Percentiles rank a stretch among this genome's conserved stretches.
These are phyloP conservation scores for Ceratoteleas bidentatus DNA, from an alignment of 1,140 invertebrate genomes.

Conservation along the genomic window DNA sequence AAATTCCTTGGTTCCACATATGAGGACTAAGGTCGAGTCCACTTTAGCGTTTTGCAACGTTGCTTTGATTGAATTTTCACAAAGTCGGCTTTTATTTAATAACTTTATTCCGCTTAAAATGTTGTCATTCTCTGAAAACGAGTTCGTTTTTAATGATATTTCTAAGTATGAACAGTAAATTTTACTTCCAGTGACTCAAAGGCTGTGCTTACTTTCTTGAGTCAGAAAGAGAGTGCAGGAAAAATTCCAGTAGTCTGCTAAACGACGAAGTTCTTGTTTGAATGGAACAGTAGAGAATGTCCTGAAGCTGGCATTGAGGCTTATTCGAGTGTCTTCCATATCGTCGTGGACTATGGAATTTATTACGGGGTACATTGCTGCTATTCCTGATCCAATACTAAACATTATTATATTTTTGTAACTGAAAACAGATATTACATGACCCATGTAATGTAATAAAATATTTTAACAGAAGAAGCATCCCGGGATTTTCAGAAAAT, in stretches of 20 bases:
- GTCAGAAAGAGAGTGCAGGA: slow-evolving; percentile 80
- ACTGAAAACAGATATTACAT: slow-evolving; percentile 65
- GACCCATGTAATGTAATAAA: too few species aligned
- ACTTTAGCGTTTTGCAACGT: slow-evolving; percentile 50
- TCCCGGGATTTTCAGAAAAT: too few species aligned
- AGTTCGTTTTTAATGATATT: slow-evolving; percentile 1
- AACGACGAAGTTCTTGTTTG: slow-evolving; percentile 79
- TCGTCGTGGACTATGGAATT: slow-evolving; percentile 81
- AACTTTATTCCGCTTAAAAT: slow-evolving; percentile 70
- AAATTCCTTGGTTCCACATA: too few species aligned
- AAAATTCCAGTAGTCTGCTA: slow-evolving; percentile 84
- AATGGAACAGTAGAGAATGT: slow-evolving; percentile 80
- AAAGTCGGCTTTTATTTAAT: slow-evolving; percentile 59
- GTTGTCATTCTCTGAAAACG: slow-evolving; percentile 38
- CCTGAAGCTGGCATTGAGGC: slow-evolving; percentile 80
- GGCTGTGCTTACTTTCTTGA: slow-evolving; percentile 69
- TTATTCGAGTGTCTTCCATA: slow-evolving; percentile 82
- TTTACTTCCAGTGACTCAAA: too few species aligned
- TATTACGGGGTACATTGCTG: slow-evolving; percentile 83
- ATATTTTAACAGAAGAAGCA: too few species aligned
- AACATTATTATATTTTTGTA: slow-evolving; percentile 81
- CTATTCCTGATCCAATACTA: slow-evolving; percentile 84
- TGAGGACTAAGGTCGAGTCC: too few species aligned
- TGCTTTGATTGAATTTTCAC: slow-evolving; percentile 55
- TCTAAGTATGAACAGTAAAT: too few species aligned